Percentiles rank a stretch among this genome's conserved stretches.
phyloP scores from a whole-genome alignment of 2,113 vertebrate species.

The Benitochromis conjunctus region DNA sequence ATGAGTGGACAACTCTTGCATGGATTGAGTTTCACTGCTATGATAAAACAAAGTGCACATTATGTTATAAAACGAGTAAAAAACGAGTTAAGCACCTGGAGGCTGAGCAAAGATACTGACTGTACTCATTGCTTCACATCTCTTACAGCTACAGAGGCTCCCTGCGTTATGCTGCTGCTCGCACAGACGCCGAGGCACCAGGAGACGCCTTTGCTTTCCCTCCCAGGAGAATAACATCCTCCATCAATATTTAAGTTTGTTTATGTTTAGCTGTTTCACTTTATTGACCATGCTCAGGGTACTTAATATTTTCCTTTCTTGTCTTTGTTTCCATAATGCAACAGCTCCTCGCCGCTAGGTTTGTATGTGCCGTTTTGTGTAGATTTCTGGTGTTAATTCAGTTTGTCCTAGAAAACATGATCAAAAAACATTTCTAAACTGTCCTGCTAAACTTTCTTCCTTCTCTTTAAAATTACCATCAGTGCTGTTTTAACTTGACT shows the following conservation, averaged over 20 bases:
- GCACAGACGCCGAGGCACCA: conserved; percentile 65
- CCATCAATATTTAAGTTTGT: conserved; percentile 73
- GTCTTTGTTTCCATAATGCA: conserved; percentile 1
- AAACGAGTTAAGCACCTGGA: conserved; percentile 42
- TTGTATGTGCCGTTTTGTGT: not conserved
- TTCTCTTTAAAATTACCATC: not conserved
- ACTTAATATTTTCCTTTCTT: conserved; percentile 8
- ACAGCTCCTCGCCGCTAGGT: not conserved
- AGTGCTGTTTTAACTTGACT: not conserved
- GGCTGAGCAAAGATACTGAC: not conserved
- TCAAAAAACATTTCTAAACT: not conserved
- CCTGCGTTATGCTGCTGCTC: conserved; percentile 14
- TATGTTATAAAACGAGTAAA: conserved; percentile 53
- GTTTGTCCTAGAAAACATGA: not conserved
- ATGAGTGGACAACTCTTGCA: conserved; percentile 62
- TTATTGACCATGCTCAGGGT: conserved; percentile 24
- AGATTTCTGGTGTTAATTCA: not conserved
- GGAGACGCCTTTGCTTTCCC: conserved; percentile 4
- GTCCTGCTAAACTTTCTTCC: not conserved
- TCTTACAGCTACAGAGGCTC: conserved; percentile 19
- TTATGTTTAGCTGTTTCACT: conserved; percentile 63
- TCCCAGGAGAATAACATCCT: conserved; percentile 39
- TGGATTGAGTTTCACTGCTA: conserved; percentile 64
- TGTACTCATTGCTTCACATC: not conserved
- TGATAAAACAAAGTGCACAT: conserved; percentile 60